Conservation (phyloP, 2,113 vertebrate species). For the Tupaia chinensis region DNA sequence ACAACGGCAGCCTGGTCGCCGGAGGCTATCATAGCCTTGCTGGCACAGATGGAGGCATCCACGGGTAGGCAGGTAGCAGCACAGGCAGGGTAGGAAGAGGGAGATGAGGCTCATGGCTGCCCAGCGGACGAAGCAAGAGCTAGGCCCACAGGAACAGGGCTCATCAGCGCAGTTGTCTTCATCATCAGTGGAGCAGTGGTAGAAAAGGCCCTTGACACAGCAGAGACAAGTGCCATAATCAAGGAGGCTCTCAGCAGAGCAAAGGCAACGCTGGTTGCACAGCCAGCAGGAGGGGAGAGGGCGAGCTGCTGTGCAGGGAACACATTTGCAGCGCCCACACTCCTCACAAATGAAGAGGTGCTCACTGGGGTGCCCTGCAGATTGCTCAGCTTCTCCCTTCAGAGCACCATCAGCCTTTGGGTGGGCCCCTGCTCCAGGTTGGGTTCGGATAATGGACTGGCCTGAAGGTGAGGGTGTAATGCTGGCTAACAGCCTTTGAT, state of each 20-base stretch:
- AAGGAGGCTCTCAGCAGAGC: conserved; percentile 94
- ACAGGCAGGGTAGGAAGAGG: conserved; percentile 97
- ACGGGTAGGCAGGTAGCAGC: conserved; percentile 98
- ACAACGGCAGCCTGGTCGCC: conserved; percentile 97
- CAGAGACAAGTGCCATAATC: conserved; percentile 97
- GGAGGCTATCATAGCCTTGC: conserved; percentile 92
- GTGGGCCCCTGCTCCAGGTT: conserved; percentile 90
- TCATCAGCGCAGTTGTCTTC: conserved; percentile 98
- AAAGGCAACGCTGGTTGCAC: conserved; percentile 96
- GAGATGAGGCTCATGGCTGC: conserved; percentile 94
- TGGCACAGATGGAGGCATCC: conserved; percentile 97
- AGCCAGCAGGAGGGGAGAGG: conserved; percentile 96
- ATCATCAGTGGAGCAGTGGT: conserved; percentile 98
- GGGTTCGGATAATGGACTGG: conserved; percentile 90
- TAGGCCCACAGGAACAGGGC: conserved; percentile 94
- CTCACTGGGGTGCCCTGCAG: conserved; percentile 80
- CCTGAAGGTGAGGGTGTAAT: conserved; percentile 93
- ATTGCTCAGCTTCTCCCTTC: conserved; percentile 87
- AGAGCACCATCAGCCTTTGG: conserved; percentile 90
- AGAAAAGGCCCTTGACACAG: conserved; percentile 97
- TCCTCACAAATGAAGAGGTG: conserved; percentile 96
- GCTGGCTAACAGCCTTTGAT: conserved; percentile 95
- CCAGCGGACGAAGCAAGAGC: conserved; percentile 95
- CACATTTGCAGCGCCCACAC: conserved; percentile 96
- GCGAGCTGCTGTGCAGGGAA: conserved; percentile 92